Evolutionary conservation across 2,888 invertebrate species (phyloP).

Genomic region (Cylloceria caligata): DNA sequence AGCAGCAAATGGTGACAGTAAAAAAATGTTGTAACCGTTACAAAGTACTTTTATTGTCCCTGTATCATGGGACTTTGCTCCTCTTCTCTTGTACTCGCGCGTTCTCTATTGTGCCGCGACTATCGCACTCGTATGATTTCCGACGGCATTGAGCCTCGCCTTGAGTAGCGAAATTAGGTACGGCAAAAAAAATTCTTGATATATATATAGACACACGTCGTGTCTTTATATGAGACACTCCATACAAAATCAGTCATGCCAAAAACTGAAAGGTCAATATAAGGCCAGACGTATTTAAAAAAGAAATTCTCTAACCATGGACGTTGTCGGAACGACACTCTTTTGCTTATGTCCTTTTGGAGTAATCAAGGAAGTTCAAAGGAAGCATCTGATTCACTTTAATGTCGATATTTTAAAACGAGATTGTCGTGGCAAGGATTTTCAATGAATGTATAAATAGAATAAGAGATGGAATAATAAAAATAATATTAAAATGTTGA

Average conservation of each 20-base stretch:
- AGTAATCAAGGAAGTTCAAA: slow-evolving; percentile 25
- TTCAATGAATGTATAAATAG: slow-evolving; percentile 25
- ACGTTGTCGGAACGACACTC: slow-evolving; percentile 12
- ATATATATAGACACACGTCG: too few species aligned
- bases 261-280: not conserved
- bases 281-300: slow-evolving; percentile 23
- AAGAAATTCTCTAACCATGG: not conserved
- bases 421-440: not conserved
- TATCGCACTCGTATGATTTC: too few species aligned
- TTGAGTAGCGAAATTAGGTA: too few species aligned
- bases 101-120: too few species aligned
- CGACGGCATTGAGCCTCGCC: too few species aligned
- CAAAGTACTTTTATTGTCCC: too few species aligned
- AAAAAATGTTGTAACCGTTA: too few species aligned
- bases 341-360: slow-evolving; percentile 19
- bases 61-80: too few species aligned
- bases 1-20: too few species aligned
- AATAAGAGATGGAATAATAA: not conserved
- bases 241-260: too few species aligned
- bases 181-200: not conserved
- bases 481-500: slow-evolving; percentile 1
- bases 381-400: slow-evolving; percentile 23
- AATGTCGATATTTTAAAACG: not conserved
- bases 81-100: too few species aligned
- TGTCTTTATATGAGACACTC: too few species aligned